Conservation (phyloP, 1,140 invertebrate genomes). For the Lepidurus apus region DNA sequence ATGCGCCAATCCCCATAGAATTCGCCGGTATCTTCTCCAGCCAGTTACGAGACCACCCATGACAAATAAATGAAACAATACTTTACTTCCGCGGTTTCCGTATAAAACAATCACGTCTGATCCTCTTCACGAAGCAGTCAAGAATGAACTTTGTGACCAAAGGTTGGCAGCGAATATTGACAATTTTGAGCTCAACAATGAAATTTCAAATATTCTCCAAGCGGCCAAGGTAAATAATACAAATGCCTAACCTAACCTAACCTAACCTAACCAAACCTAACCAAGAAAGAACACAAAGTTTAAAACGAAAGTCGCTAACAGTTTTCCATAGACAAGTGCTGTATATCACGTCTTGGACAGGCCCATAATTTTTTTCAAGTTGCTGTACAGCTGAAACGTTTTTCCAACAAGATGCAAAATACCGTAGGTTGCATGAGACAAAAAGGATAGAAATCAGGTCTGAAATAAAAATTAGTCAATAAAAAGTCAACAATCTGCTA, state of each 20-base stretch:
- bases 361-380: not conserved
- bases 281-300: too few species aligned
- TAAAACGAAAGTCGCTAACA: too few species aligned
- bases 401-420: constrained; percentile 17
- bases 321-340: constrained; percentile 19
- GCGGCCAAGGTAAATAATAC: too few species aligned
- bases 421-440: not conserved
- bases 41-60: not conserved
- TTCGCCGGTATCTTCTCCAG: not conserved
- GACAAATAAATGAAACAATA: not conserved
- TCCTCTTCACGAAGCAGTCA: not conserved
- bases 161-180: not conserved
- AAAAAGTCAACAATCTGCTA: constrained; percentile 10
- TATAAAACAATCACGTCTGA: not conserved
- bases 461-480: constrained; percentile 12
- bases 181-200: not conserved
- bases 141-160: not conserved
- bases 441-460: not conserved
- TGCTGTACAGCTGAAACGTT: constrained; percentile 3
- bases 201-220: not conserved
- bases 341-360: constrained; percentile 14
- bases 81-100: not conserved
- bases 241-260: too few species aligned
- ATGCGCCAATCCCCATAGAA: not conserved
- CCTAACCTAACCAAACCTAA: too few species aligned